phyloP scores from a whole-genome alignment of 2,888 invertebrate genomes.

The Agrotis puta region DNA sequence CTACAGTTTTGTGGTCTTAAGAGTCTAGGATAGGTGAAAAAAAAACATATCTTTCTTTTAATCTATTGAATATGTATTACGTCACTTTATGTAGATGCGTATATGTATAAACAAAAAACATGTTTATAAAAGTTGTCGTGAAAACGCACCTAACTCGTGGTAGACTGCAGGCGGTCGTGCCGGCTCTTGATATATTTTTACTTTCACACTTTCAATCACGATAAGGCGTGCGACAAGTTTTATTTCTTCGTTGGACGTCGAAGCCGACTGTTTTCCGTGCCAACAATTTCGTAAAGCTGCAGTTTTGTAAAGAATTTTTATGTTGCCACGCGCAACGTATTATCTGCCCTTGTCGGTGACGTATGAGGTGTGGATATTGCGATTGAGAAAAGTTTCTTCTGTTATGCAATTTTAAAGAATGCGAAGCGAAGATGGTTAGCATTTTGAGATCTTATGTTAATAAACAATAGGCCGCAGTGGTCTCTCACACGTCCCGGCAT shows the following conservation, averaged over 20 bases:
- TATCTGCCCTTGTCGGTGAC: constrained; percentile 36
- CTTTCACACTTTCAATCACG: constrained; percentile 76
- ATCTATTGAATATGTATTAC: constrained; percentile 3
- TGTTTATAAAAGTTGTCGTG: constrained; percentile 58
- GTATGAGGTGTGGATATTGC: constrained; percentile 8
- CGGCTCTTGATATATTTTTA: constrained; percentile 66
- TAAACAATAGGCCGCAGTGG: too few species aligned
- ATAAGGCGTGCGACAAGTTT: constrained; percentile 66
- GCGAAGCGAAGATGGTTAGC: constrained; percentile 2
- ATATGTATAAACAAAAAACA: constrained; percentile 42
- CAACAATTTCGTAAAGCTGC: constrained; percentile 62
- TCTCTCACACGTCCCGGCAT: too few species aligned
- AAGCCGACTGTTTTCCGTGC: constrained; percentile 62
- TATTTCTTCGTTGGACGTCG: constrained; percentile 62
- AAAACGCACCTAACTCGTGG: constrained; percentile 54
- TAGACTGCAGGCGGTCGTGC: constrained; percentile 42
- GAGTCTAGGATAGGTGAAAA: background rate
- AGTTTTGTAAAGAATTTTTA: constrained; percentile 53
- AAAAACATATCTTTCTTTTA: background rate
- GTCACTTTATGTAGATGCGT: constrained; percentile 13
- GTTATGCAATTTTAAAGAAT: constrained; percentile 14
- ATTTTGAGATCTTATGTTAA: background rate
- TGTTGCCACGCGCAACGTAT: constrained; percentile 36
- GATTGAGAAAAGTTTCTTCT: constrained; percentile 22
- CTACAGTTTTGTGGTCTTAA: background rate